Conservation (phyloP, 2,888 invertebrate species). For the Dicranocentrus wangi region DNA sequence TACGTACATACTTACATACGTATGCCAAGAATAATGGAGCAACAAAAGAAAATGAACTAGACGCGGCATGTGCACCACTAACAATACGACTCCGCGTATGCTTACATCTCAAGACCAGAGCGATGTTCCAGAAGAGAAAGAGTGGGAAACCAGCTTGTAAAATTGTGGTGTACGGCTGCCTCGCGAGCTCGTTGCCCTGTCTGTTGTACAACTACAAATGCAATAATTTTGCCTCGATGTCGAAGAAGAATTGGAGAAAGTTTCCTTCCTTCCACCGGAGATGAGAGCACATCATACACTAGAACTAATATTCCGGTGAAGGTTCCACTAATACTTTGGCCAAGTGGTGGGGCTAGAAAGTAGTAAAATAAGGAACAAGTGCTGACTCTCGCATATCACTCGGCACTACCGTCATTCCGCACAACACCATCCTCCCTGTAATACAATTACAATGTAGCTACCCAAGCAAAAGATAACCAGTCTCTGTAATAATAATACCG, state of each 20-base stretch:
- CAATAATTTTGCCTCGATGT: constrained; percentile 24
- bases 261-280: constrained; percentile 52
- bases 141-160: neutral
- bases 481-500: too few relatives aligned
- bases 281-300: constrained; percentile 41
- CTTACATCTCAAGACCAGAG: neutral
- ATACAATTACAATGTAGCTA: too few relatives aligned
- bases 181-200: neutral
- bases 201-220: constrained; percentile 1
- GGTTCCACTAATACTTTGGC: neutral
- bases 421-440: too few relatives aligned
- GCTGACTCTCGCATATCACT: too few relatives aligned
- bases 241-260: constrained; percentile 7
- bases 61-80: neutral
- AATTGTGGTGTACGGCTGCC: neutral
- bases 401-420: too few relatives aligned
- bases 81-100: constrained; percentile 1
- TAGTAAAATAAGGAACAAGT: neutral
- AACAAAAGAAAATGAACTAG: constrained; percentile 24
- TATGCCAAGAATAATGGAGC: constrained; percentile 7
- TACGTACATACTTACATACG: neutral
- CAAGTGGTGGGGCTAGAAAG: neutral
- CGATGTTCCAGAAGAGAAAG: neutral
- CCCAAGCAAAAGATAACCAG: too few relatives aligned
- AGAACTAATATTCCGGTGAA: constrained; percentile 50